Evolutionary conservation across 2,888 invertebrate genomes (phyloP), one percentile per base, ranked within the genome.

Genomic region (Zelleria hepariella): DNA sequence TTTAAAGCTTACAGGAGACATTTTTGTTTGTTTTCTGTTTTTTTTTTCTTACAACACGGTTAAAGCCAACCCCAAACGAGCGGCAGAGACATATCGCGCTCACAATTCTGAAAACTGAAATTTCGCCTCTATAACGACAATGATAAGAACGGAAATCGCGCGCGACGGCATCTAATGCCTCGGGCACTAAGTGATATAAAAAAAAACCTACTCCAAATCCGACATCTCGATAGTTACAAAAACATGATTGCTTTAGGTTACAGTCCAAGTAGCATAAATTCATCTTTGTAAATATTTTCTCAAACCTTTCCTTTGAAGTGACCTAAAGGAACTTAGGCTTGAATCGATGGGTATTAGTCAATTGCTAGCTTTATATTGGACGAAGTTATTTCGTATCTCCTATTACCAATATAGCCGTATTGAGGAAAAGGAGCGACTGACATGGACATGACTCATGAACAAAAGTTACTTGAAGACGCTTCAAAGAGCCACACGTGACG

Each of bases 1-100:
- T 86, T 87, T 87, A 87, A 86, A 87, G 87, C 87, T 86, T 85
- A 85, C 80, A 84, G 78, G 78, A 80, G 80, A 82, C 78, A 80
- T 77, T 74, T 76, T 80, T 74, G 73, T 75, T 78, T 10, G 32
- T 42, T 73, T 72, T 73, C 66, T 73, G 71, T 74, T 20, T 18
- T 21, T 49, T 53, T 53, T n/a, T 53, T 54, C 24, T 26, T 54
- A n/a, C 20, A 76, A n/a, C n/a, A n/a, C n/a, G n/a, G n/a, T n/a
- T n/a, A n/a, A n/a, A n/a, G 24, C 47, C 26, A 55, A 42, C 42
- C 18, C 15, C 51, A 10, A 8, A 21, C 20, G 2, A 23, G 24
- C 55, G 55, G 55, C 20, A n/a, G 1, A 23, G 6, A 8, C 24
- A 47, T 23, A 18, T 20, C 42, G 42, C 27, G 32, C 53, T 53